These are phyloP conservation scores for Leptodactylus fuscus DNA, from an alignment of 2,113 vertebrate genomes.

Conservation along the genomic window DNA sequence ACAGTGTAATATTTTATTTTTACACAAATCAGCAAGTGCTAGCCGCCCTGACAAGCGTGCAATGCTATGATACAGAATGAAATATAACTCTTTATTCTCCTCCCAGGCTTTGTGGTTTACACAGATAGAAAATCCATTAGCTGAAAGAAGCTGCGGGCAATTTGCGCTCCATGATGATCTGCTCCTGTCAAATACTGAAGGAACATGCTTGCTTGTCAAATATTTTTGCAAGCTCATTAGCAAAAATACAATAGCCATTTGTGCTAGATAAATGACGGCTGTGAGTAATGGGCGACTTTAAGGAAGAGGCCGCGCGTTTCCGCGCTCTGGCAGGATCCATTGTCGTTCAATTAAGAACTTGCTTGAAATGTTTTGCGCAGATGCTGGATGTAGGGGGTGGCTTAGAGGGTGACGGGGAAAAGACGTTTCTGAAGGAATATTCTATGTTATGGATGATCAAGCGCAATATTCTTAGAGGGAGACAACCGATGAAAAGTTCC, in stretches of 20 bases:
- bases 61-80: constrained; percentile 30
- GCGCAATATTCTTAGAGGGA: not conserved
- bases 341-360: not conserved
- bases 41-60: constrained; percentile 31
- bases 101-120: constrained; percentile 40
- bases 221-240: constrained; percentile 55
- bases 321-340: not conserved
- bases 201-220: constrained; percentile 53
- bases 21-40: constrained; percentile 43
- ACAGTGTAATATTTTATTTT: constrained; percentile 48
- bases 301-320: not conserved
- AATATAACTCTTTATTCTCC: constrained; percentile 43
- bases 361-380: too few relatives aligned
- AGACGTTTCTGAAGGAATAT: not conserved
- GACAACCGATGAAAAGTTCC: not conserved
- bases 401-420: not conserved
- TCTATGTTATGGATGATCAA: not conserved
- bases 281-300: constrained; percentile 10
- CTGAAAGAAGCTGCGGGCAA: constrained; percentile 34
- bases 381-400: not conserved
- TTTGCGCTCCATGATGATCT: constrained; percentile 35
- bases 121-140: constrained; percentile 56
- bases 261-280: constrained; percentile 33
- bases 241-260: constrained; percentile 17
- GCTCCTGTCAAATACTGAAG: constrained; percentile 33